Base-by-base conservation (phyloP, 2,113 vertebrate species). In the Trogon surrucura region DNA sequence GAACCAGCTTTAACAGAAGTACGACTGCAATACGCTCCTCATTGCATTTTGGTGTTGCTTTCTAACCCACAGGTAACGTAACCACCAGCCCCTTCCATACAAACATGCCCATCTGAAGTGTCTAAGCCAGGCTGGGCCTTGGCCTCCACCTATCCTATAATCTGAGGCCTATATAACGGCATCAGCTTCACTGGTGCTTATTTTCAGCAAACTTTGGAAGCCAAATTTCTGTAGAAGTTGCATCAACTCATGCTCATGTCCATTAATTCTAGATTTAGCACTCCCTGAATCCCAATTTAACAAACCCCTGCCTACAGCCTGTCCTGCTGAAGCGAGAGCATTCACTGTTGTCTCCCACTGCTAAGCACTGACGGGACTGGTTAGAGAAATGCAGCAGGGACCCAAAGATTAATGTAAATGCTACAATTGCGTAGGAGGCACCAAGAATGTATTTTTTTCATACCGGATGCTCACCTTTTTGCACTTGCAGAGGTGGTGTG, bases 251-350 rank as follows among this genome's bases (percentile, higher is more conserved):
- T 7, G 17, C 16, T 62, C 3, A 0, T 5, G 23, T 38, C 51
- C 27, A 53, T 91, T 66, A 27, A 45, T 17, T 79, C 54, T n/a
- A 44, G n/a, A 6, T 34, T 48, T 45, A 20, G 23, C 57, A 65
- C 45, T 51, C 58, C 48, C 32, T 69, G 61, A 62, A 66, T 50
- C 12, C 36, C 75, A n/a, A 2, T 12, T 32, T 6, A 48, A 48
- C 47, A 30, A 16, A 21, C 36, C 47, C 19, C 11, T 3, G 0
- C 23, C 32, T 6, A 22, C 5, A 9, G 20, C 51, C 51, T 0
- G 0, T 27, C 47, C 61, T 41, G 36, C 26, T 41, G 29, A 66
- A 61, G 26, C 41, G 7, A 5, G 45, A 44, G 30, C 14, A 1
- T 7, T 41, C 14, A 1, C 6, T 41, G 36, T 23, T 34, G 57